A percentile compares a stretch with the other conserved stretches of the same genome.
These are phyloP conservation scores for Sternarchorhynchus goeldii DNA, from an alignment of 2,797 vertebrate genomes.

Conservation along the genomic window DNA sequence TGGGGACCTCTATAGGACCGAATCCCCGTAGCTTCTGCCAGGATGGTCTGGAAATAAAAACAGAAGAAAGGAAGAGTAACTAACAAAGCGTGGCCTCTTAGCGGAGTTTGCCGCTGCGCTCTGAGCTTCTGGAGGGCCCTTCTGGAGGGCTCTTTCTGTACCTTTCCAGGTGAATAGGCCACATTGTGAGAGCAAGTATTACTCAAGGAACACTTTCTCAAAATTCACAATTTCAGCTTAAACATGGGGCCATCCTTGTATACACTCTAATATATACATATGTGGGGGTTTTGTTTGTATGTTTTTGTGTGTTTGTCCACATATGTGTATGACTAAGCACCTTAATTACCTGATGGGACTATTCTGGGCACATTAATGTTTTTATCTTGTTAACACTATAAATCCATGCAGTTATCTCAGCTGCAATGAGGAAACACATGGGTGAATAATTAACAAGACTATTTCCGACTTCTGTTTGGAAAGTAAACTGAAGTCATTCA, in stretches of 20 bases:
- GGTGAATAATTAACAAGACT: conserved; percentile 32
- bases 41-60: conserved; percentile 45
- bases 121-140: conserved; percentile 45
- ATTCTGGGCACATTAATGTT: conserved; percentile 21
- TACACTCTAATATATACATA: conserved; percentile 23
- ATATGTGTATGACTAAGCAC: neutral
- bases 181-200: conserved; percentile 40
- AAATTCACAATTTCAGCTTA: conserved; percentile 23
- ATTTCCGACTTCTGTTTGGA: conserved; percentile 16
- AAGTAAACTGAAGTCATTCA: conserved; percentile 21
- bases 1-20: conserved; percentile 52
- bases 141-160: conserved; percentile 42
- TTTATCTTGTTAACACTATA: conserved; percentile 24
- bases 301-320: conserved; percentile 4
- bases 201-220: conserved; percentile 37
- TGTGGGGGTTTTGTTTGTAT: conserved; percentile 29
- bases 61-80: conserved; percentile 36
- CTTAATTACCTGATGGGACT: conserved; percentile 13
- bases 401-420: conserved; percentile 11
- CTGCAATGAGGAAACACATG: conserved; percentile 12
- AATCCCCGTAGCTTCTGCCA: conserved; percentile 49
- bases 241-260: conserved; percentile 3
- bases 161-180: conserved; percentile 46
- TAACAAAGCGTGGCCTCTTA: conserved; percentile 53
- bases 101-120: conserved; percentile 51